A percentile compares a stretch with the other conserved stretches of the same genome.
phyloP scores from a whole-genome alignment of 2,113 vertebrate genomes.

The Corydoras maculifer region DNA sequence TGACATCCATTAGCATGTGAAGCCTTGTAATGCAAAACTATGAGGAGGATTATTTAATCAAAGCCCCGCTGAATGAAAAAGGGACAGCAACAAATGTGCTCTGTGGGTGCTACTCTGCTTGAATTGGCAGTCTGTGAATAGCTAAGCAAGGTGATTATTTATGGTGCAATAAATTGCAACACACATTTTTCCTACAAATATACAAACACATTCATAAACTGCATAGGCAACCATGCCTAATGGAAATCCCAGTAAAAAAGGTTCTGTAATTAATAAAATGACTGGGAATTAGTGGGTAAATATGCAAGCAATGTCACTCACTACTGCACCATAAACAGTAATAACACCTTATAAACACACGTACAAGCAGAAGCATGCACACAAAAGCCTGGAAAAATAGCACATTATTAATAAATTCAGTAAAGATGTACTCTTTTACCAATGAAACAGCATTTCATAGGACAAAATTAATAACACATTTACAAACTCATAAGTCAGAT shows the following conservation, averaged over 20 bases:
- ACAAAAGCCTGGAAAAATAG: no score
- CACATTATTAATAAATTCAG: no score
- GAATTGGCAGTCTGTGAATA: slow-evolving; percentile 27
- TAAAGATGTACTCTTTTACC: no score
- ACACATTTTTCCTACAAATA: neutral
- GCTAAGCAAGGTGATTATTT: slow-evolving; percentile 49
- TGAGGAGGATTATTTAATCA: slow-evolving; percentile 52
- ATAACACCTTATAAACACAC: neutral
- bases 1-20: slow-evolving; percentile 24
- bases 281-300: slow-evolving; percentile 46
- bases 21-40: slow-evolving; percentile 39
- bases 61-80: slow-evolving; percentile 40
- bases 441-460: no score
- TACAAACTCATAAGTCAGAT: no score
- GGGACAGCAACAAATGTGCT: slow-evolving; percentile 43
- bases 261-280: slow-evolving; percentile 46
- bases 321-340: neutral
- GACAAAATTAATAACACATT: no score
- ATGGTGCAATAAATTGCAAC: slow-evolving; percentile 34
- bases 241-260: slow-evolving; percentile 2
- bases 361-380: no score
- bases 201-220: neutral
- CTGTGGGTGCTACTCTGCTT: slow-evolving; percentile 34
- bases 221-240: neutral
- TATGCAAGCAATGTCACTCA: slow-evolving; percentile 15